These are phyloP conservation scores for Lasioglossum pauxillum DNA, from an alignment of 2,888 invertebrate species.

Conservation along the genomic window DNA sequence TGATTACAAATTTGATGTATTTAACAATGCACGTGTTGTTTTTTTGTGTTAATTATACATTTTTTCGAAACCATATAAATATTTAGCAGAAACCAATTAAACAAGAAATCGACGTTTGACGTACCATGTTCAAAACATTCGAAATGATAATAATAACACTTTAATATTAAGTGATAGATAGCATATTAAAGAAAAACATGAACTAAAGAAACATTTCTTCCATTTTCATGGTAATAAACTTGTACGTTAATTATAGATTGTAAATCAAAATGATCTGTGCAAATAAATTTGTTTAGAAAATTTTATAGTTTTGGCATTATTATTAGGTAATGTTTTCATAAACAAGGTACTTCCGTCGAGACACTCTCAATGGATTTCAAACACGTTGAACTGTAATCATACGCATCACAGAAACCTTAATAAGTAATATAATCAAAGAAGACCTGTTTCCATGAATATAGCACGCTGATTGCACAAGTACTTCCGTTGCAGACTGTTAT, in stretches of 20 bases:
- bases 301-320: background rate
- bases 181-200: background rate
- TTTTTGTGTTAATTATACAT: background rate
- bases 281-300: background rate
- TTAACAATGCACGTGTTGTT: background rate
- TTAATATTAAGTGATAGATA: background rate
- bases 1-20: background rate
- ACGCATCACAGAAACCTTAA: background rate
- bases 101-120: background rate
- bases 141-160: background rate
- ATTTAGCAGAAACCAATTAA: background rate
- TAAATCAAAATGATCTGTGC: background rate
- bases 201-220: background rate
- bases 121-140: background rate
- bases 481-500: conserved; percentile 33
- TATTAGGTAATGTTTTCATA: background rate
- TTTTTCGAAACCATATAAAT: background rate
- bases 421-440: background rate
- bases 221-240: background rate
- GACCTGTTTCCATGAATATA: background rate
- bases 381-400: background rate
- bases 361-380: background rate
- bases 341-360: background rate
- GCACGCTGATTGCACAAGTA: background rate
- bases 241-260: background rate